Base-by-base conservation (phyloP, 2,797 vertebrate species). In the Adelosebastes latens region DNA sequence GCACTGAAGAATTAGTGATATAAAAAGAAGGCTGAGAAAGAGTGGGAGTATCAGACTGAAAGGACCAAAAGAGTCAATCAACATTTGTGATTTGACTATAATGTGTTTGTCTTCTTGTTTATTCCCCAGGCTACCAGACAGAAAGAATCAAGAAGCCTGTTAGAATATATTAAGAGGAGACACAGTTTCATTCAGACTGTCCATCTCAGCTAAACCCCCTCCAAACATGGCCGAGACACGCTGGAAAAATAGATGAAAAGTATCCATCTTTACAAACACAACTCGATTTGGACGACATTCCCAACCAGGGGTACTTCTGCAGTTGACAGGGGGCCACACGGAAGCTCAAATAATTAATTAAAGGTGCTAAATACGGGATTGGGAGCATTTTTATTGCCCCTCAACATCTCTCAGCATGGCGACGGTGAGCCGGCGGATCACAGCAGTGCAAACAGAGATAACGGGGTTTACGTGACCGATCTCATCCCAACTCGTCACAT, bases 81-180 rank as follows among this genome's bases (percentile, higher is more conserved):
- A 56, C 36, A 68, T 72, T 63, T 74, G 71, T 55, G 62, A 83
- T 84, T 64, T 71, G 75, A 72, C 42, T 78, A 5, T 49, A 65
- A 80, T 72, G 77, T 63, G 85, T 88, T 61, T 65, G 36, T 79
- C 55, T 66, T 71, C 74, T 27, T 87, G 83, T 91, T 89, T 77
- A 83, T 83, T 76, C 76, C 60, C n/a, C 34, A 20, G 83, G 84
- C 77, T 31, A 75, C 39, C 52, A 72, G 70, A 64, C 83, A 64
- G 79, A 81, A 22, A 2, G 69, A 72, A 78, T 75, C 60, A 81
- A 87, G 77, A 69, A 34, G 55, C 49, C 72, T 81, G 65, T 65
- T 72, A 53, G 63, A 69, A 82, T 77, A 80, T 27, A 82, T 70
- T 76, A 79, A 39, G 70, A 7, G 62, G 66, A 81, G 61, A 64